phyloP scores from a whole-genome alignment of 2,888 invertebrate species.

The Lissonota sp. region DNA sequence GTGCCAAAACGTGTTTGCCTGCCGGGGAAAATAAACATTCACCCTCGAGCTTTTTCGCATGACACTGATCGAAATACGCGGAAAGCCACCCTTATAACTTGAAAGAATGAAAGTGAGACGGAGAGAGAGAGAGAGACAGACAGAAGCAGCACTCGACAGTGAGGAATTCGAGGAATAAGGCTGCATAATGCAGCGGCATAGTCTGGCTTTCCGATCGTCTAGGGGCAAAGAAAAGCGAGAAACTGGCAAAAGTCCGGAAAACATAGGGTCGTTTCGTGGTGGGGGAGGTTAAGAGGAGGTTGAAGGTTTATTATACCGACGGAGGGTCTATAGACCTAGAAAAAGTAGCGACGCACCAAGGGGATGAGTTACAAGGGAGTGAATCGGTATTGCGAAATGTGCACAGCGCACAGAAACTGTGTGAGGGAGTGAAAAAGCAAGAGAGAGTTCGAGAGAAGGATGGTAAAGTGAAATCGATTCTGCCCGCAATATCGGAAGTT shows the following conservation, averaged over 20 bases:
- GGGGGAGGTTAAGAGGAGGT: too few relatives aligned
- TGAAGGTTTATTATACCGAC: neutral
- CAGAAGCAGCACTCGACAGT: conserved; percentile 43
- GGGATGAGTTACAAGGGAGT: too few relatives aligned
- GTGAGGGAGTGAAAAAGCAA: neutral
- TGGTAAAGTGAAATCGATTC: conserved; percentile 49
- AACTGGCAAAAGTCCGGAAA: neutral
- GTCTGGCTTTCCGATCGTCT: conserved; percentile 40
- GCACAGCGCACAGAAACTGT: too few relatives aligned
- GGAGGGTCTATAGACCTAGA: neutral
- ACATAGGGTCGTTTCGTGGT: too few relatives aligned
- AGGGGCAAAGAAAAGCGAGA: conserved; percentile 25
- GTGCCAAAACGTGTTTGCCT: too few relatives aligned
- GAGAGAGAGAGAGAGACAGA: too few relatives aligned
- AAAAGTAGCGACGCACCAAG: neutral
- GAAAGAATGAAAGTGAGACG: too few relatives aligned
- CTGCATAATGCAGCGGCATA: conserved; percentile 38
- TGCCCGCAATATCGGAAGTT: conserved; percentile 58
- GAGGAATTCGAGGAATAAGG: conserved; percentile 56
- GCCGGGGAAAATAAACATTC: too few relatives aligned
- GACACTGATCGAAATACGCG: neutral
- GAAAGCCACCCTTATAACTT: too few relatives aligned
- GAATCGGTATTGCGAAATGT: too few relatives aligned
- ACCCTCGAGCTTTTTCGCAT: too few relatives aligned
- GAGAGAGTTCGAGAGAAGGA: neutral